phyloP scores from a whole-genome alignment of 1,140 invertebrate genomes.

The Drosophila trapezifrons region DNA sequence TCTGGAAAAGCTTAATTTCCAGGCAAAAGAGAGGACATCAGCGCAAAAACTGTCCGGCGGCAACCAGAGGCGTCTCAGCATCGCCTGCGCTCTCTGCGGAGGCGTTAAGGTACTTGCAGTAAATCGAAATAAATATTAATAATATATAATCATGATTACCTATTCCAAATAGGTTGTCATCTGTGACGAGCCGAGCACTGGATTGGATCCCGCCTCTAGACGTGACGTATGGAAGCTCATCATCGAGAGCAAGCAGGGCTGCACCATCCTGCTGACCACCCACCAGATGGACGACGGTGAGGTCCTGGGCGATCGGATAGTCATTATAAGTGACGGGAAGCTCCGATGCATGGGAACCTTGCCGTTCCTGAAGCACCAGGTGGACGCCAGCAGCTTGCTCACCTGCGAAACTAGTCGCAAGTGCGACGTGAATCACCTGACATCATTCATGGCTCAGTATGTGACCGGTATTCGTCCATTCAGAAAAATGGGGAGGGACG shows the following conservation, averaged over 20 bases:
- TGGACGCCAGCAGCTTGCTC: conserved; percentile 85
- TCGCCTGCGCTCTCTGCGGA: conserved; percentile 90
- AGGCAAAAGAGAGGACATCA: conserved; percentile 2
- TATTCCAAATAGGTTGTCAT: conserved; percentile 85
- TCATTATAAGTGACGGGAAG: conserved; percentile 92
- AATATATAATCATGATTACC: not conserved
- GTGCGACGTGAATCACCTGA: conserved; percentile 16
- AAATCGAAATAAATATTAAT: not conserved
- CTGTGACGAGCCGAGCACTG: conserved; percentile 95
- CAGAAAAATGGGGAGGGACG: conserved; percentile 4
- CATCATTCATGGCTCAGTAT: conserved; percentile 10
- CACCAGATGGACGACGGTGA: conserved; percentile 99
- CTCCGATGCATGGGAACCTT: conserved; percentile 92
- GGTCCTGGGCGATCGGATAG: conserved; percentile 94
- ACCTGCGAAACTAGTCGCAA: conserved; percentile 19
- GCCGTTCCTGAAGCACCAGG: conserved; percentile 92
- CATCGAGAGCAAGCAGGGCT: conserved; percentile 65
- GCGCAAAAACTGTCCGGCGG: conserved; percentile 89
- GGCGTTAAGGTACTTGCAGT: conserved; percentile 77
- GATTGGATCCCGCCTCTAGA: conserved; percentile 95
- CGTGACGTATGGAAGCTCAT: conserved; percentile 94
- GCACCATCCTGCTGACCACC: conserved; percentile 95
- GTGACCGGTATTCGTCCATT: not conserved
- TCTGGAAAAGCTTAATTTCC: conserved; percentile 37
- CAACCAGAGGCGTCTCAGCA: conserved; percentile 91